Conservation (phyloP, 37 sponge, comb jelly and placozoan genomes). For the Diacarnus erythraeanus region DNA sequence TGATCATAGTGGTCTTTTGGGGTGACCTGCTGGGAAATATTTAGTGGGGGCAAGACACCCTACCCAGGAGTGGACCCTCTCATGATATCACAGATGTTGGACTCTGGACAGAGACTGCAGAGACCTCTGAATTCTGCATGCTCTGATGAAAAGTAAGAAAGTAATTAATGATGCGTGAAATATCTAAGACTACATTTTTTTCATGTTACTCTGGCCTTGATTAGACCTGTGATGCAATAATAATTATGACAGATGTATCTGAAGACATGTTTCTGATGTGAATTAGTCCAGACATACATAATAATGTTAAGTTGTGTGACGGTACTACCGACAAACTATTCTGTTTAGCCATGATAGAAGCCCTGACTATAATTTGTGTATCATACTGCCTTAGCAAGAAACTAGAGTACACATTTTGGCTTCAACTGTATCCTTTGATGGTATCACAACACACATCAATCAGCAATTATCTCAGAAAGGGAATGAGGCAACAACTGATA, state of each 20-base stretch:
- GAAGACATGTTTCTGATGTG: background rate
- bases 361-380: no score
- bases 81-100: conserved; percentile 8
- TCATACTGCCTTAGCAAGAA: no score
- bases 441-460: no score
- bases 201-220: background rate
- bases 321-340: no score
- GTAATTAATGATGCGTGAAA: no score
- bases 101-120: background rate
- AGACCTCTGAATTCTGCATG: conserved; percentile 22
- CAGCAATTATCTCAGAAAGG: no score
- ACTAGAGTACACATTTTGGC: no score
- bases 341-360: no score
- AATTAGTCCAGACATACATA: no score
- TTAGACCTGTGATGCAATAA: background rate
- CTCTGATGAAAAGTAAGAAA: conserved; percentile 27
- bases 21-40: conserved; percentile 44
- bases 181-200: background rate
- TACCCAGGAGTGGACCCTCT: conserved; percentile 28
- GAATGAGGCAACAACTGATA: no score
- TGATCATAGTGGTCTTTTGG: conserved; percentile 30
- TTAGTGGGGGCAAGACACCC: conserved; percentile 29
- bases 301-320: no score
- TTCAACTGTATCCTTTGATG: no score
- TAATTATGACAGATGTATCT: background rate